phyloP scores from a whole-genome alignment of 1,140 invertebrate genomes.

The Stenopsyche tienmushanensis region DNA sequence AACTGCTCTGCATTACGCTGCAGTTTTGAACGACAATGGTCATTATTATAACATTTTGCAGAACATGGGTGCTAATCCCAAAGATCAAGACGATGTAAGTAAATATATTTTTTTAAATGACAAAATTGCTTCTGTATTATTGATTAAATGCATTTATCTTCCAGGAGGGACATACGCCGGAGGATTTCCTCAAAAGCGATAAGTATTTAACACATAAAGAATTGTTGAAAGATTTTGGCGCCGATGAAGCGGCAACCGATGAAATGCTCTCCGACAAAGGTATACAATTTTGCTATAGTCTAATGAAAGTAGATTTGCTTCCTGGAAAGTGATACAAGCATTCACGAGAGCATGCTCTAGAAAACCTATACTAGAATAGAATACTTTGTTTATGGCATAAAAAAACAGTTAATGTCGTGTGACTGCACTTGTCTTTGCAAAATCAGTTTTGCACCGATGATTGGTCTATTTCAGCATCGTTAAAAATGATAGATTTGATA shows the following conservation, averaged over 20 bases:
- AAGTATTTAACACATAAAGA: constrained; percentile 68
- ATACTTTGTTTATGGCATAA: constrained; percentile 16
- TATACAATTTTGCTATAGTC: constrained; percentile 46
- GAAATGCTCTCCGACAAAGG: constrained; percentile 75
- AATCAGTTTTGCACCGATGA: constrained; percentile 4
- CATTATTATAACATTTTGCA: constrained; percentile 85
- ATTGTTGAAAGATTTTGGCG: constrained; percentile 68
- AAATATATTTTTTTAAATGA: background rate
- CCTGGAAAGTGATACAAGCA: background rate
- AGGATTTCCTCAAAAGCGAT: constrained; percentile 71
- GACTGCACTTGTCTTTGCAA: too few species aligned
- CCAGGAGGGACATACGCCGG: constrained; percentile 72
- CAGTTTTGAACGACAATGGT: constrained; percentile 80
- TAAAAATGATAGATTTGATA: too few species aligned
- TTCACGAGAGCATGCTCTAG: constrained; percentile 12
- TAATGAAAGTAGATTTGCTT: constrained; percentile 10
- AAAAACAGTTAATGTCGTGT: constrained; percentile 33
- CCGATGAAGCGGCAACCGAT: constrained; percentile 63
- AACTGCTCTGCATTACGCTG: constrained; percentile 90
- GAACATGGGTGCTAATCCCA: constrained; percentile 81
- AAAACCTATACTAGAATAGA: background rate
- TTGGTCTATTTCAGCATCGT: constrained; percentile 1
- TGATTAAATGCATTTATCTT: constrained; percentile 43
- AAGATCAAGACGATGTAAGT: constrained; percentile 79
- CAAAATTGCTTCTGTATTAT: too few species aligned